Evolutionary conservation across 2,113 vertebrate species (phyloP).

Genomic region (Pampusana beccarii): DNA sequence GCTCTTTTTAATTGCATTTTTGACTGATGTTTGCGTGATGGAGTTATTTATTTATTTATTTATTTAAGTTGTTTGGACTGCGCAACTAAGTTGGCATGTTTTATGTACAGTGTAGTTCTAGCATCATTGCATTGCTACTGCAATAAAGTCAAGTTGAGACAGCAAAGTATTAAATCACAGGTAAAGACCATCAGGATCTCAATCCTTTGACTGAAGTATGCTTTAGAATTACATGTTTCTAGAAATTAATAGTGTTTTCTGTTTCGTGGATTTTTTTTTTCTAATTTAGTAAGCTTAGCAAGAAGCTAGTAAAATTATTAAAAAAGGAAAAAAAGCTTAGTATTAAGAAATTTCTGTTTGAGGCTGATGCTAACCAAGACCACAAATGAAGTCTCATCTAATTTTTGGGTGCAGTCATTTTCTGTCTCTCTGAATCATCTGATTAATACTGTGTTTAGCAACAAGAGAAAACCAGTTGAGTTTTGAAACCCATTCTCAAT

Average conservation of each 20-base stretch:
- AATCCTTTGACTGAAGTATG: background rate
- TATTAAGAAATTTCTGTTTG: background rate
- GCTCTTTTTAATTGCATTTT: slow-evolving; percentile 19
- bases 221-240: background rate
- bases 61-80: slow-evolving; percentile 6
- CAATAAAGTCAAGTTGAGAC: background rate
- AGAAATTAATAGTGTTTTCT: background rate
- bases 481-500: slow-evolving; percentile 26
- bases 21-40: background rate
- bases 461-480: background rate
- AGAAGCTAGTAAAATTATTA: background rate
- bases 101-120: slow-evolving; percentile 22
- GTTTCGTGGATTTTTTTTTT: background rate
- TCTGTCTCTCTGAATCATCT: background rate
- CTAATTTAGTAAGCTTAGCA: background rate
- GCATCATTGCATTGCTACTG: background rate
- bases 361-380: background rate
- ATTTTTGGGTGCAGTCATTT: background rate
- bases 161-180: slow-evolving; percentile 14
- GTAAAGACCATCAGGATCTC: background rate
- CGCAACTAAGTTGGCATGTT: background rate
- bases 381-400: background rate
- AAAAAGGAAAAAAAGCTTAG: background rate
- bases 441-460: background rate
- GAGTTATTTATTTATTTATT: slow-evolving; percentile 17